These are phyloP conservation scores for Furcifer pardalis DNA, from an alignment of 2,797 vertebrate genomes.

Conservation along the genomic window DNA sequence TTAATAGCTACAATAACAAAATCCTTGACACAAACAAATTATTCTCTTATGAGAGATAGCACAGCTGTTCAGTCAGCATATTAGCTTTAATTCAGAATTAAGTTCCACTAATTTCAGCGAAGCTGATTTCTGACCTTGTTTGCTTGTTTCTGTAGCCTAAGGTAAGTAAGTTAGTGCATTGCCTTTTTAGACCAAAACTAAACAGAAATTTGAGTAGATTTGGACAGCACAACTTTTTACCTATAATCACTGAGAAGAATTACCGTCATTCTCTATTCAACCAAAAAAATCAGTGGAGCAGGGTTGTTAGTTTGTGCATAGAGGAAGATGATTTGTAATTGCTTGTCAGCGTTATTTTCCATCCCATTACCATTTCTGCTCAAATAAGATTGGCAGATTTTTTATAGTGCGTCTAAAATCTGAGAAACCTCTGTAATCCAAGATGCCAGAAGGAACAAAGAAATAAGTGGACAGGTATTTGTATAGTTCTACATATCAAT, in stretches of 20 bases:
- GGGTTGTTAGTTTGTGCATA: background rate
- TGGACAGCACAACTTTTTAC: background rate
- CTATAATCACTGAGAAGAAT: background rate
- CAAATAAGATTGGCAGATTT: background rate
- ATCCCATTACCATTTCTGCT: background rate
- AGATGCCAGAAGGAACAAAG: background rate
- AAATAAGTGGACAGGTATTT: background rate
- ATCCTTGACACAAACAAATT: slow-evolving; percentile 2
- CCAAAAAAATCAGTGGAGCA: background rate
- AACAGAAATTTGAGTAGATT: background rate
- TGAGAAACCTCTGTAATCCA: background rate
- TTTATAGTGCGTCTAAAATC: background rate
- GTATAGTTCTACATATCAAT: background rate
- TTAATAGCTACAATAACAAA: background rate
- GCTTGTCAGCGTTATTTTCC: background rate
- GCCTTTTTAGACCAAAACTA: background rate
- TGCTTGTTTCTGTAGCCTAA: background rate
- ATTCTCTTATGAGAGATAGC: background rate
- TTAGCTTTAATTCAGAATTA: background rate
- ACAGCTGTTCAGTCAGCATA: background rate
- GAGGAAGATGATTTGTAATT: background rate
- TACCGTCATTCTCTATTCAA: background rate
- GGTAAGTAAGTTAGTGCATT: background rate
- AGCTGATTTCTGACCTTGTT: background rate
- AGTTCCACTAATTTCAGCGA: background rate